Evolutionary conservation across 2,797 vertebrate genomes (phyloP).

Genomic region (Poeciliopsis paucimaculata): DNA sequence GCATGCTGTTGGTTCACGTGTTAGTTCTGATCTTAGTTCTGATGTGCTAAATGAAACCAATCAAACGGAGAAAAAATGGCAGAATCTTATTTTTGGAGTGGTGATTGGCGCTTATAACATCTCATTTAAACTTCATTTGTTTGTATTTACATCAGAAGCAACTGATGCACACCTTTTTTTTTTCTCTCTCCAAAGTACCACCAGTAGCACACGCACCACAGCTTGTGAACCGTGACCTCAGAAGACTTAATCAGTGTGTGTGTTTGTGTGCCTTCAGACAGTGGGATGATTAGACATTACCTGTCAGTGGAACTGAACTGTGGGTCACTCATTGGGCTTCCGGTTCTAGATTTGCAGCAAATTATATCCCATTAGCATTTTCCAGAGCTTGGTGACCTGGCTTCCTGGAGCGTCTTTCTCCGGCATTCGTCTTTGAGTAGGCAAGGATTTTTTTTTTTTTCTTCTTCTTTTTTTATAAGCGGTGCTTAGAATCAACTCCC

Average conservation of each 20-base stretch:
- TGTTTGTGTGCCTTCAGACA: not conserved
- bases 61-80: not conserved
- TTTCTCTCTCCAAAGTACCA: not conserved
- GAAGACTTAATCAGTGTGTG: not conserved
- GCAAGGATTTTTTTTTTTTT: conserved; percentile 18
- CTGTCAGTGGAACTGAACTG: conserved; percentile 96
- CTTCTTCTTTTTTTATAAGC: not conserved
- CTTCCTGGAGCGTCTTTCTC: conserved; percentile 64
- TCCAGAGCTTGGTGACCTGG: conserved; percentile 74
- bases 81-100: not conserved
- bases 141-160: not conserved
- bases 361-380: conserved; percentile 93
- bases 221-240: not conserved
- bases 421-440: conserved; percentile 64
- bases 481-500: conserved; percentile 41
- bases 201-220: not conserved
- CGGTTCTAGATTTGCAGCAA: conserved; percentile 86
- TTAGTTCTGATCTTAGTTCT: not conserved
- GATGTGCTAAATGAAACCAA: not conserved
- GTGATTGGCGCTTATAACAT: no score
- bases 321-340: conserved; percentile 99
- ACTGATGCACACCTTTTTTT: not conserved
- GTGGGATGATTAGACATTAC: conserved; percentile 67
- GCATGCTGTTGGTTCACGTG: not conserved
- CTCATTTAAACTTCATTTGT: not conserved